These are phyloP conservation scores for Tholera decimalis DNA, from an alignment of 2,888 invertebrate species.

Conservation along the genomic window DNA sequence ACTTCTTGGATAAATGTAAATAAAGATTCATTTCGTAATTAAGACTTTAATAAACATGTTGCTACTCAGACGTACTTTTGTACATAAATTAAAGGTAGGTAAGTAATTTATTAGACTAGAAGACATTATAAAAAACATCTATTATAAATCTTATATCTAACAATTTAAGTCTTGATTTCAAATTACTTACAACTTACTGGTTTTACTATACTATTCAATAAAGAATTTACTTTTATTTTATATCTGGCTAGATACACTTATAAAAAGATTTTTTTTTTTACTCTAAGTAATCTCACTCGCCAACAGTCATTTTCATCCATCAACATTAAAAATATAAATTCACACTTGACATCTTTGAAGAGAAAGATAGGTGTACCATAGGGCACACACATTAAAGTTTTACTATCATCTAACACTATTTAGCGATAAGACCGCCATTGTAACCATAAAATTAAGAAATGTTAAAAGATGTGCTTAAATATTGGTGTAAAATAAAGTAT, in stretches of 20 bases:
- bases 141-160: not conserved
- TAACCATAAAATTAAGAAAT: no score
- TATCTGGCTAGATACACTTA: not conserved
- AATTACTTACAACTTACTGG: not conserved
- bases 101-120: constrained; percentile 53
- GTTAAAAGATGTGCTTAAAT: no score
- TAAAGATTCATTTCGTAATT: not conserved
- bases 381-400: not conserved
- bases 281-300: not conserved
- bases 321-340: constrained; percentile 2
- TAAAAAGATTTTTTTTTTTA: not conserved
- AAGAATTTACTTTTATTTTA: constrained; percentile 23
- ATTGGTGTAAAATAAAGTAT: no score
- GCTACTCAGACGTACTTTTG: not conserved
- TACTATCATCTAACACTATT: no score
- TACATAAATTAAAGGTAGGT: constrained; percentile 3
- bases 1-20: not conserved
- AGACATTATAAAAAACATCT: constrained; percentile 30
- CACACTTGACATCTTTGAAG: not conserved
- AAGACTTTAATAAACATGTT: constrained; percentile 25
- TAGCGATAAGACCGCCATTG: no score
- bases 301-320: not conserved
- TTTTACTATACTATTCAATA: constrained; percentile 20
- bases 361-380: not conserved
- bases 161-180: constrained; percentile 14